Percentiles rank a stretch among this genome's conserved stretches.
Conservation (phyloP, 1,140 invertebrate species). For the Thaumetopoea pityocampa region DNA sequence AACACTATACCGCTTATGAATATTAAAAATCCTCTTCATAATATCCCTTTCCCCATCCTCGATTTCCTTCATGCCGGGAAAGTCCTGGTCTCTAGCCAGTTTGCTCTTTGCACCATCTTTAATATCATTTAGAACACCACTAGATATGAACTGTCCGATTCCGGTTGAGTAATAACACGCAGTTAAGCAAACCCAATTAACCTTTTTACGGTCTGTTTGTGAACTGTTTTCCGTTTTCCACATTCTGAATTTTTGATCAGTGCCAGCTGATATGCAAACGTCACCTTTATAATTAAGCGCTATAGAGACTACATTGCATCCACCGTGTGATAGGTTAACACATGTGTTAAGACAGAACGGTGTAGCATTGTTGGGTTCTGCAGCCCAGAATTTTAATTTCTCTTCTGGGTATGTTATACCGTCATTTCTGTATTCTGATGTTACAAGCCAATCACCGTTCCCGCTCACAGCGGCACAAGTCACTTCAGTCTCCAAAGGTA, state of each 20-base stretch:
- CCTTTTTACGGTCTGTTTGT: conserved; percentile 27
- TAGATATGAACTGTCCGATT: conserved; percentile 36
- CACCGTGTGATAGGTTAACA: conserved; percentile 60
- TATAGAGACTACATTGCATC: conserved; percentile 54
- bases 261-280: conserved; percentile 56
- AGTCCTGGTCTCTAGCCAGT: conserved; percentile 18
- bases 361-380: conserved; percentile 25
- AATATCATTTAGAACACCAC: conserved; percentile 44
- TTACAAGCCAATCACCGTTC: conserved; percentile 51
- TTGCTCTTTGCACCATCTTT: conserved; percentile 37
- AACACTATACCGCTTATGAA: conserved; percentile 41
- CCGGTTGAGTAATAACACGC: conserved; percentile 67
- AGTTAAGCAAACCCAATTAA: conserved; percentile 48
- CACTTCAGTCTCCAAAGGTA: conserved; percentile 66
- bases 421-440: conserved; percentile 65
- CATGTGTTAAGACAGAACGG: conserved; percentile 59
- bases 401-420: conserved; percentile 56
- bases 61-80: conserved; percentile 37
- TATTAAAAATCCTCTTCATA: conserved; percentile 47
- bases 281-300: conserved; percentile 48
- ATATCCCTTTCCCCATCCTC: conserved; percentile 34
- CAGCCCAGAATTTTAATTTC: conserved; percentile 58
- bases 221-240: conserved; percentile 43
- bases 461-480: conserved; percentile 50
- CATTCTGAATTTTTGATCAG: conserved; percentile 60